phyloP scores from a whole-genome alignment of 2,113 vertebrate genomes.

The Xenopus laevis region DNA sequence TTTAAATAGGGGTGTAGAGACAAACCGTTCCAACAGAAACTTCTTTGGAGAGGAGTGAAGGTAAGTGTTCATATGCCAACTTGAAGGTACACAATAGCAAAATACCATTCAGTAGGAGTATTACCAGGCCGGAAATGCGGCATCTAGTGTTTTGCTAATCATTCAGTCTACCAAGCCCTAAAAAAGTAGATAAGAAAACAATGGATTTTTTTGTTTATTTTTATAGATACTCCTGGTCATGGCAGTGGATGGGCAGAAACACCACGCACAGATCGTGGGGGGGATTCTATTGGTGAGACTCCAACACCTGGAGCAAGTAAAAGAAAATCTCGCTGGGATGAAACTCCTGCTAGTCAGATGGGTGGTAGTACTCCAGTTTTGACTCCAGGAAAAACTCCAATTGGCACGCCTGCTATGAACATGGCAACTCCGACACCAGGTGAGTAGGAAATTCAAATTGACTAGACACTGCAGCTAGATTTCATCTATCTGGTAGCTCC shows the following conservation, averaged over 20 bases:
- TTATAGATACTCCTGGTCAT: conserved; percentile 89
- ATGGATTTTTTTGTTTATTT: neutral
- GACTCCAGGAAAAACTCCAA: conserved; percentile 94
- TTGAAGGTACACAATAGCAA: too few species aligned
- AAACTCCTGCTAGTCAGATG: conserved; percentile 96
- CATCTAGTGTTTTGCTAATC: too few species aligned
- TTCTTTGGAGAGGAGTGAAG: too few species aligned
- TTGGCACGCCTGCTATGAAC: conserved; percentile 97
- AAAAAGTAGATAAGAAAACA: too few species aligned
- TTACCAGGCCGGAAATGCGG: too few species aligned
- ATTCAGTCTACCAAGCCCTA: too few species aligned
- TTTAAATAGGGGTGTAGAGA: too few species aligned
- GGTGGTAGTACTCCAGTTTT: conserved; percentile 93
- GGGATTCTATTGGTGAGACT: conserved; percentile 94
- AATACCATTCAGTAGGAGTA: too few species aligned
- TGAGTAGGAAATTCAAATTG: conserved; percentile 43
- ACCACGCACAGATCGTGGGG: conserved; percentile 90
- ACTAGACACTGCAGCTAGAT: too few species aligned
- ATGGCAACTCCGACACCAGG: conserved; percentile 97
- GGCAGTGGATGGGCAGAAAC: conserved; percentile 97
- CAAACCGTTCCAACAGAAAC: too few species aligned
- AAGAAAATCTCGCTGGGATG: conserved; percentile 96
- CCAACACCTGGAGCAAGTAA: conserved; percentile 96
- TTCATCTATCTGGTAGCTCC: too few species aligned
- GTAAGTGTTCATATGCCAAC: too few species aligned